Evolutionary conservation across 2,113 vertebrate genomes (phyloP).

Genomic region (Chauna torquata): DNA sequence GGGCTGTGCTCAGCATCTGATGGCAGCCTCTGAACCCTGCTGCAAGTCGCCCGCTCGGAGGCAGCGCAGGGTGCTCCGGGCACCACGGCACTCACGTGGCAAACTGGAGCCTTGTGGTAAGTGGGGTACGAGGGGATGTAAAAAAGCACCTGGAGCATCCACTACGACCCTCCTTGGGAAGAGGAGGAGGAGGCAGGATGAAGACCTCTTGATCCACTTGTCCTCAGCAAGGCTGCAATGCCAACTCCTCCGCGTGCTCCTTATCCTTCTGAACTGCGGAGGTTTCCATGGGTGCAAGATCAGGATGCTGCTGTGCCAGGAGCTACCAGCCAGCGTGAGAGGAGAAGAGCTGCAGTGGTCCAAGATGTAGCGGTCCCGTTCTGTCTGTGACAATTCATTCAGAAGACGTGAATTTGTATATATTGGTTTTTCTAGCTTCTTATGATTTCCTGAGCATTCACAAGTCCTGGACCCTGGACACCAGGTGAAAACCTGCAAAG

Average conservation of each 20-base stretch:
- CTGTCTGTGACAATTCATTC: neutral
- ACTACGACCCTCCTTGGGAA: neutral
- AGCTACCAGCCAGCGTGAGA: rapidly evolving
- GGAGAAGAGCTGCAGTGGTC: rapidly evolving
- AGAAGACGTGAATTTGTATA: neutral
- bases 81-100: rapidly evolving
- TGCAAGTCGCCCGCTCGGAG: rapidly evolving
- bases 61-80: rapidly evolving
- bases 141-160: rapidly evolving
- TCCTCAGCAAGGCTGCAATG: neutral
- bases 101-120: rapidly evolving
- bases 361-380: neutral
- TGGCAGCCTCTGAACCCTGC: neutral
- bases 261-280: neutral
- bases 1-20: neutral
- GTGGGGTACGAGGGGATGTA: rapidly evolving
- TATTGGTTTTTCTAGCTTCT: neutral
- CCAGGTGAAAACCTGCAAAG: rapidly evolving
- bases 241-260: rapidly evolving
- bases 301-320: neutral
- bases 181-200: neutral
- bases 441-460: neutral
- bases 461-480: neutral
- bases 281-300: neutral
- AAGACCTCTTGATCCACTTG: rapidly evolving